Base-by-base conservation (phyloP, 2,888 invertebrate species). In the Taphrorychus bicolor region DNA sequence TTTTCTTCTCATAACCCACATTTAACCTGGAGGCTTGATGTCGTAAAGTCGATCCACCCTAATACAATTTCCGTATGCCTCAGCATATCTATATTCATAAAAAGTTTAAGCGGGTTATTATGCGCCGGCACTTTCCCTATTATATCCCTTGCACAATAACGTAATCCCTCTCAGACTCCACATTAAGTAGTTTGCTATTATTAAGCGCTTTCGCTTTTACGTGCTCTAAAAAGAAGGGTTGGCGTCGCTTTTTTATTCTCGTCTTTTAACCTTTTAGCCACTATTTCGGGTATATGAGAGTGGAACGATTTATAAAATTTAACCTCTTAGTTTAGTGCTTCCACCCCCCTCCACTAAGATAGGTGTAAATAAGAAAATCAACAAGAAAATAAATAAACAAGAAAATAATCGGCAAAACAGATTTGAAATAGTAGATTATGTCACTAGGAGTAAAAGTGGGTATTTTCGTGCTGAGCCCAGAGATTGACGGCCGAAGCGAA, bases 161-260 rank as follows among this genome's bases (percentile, higher is more conserved):
- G 63, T 41, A 57, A 57, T 58, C 57, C 57, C 63, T 49, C 62
- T 62, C 56, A 18, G 57, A 51, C 57, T 22, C 23, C 40, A 48
- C 52, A 52, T 62, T 56, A 65, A 67, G 67, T 62, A 60, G 57
- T 67, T 61, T 52, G 57, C 62, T 56, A 60, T 67, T 67, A 67
- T 67, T 67, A 60, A 61, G 62, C 45, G 67, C 45, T 67, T 62
- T 62, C 52, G 53, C 58, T 57, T 40, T 56, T 64, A 57, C 45
- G 52, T 51, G 18, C 52, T 57, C 17, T 40, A 41, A 64, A n/a
- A 51, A 56, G 52, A 48, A 45, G 17, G 40, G 24, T 16, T 22
- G 18, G 16, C n/a, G n/a, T 23, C 18, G 14, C 16, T 51, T 63
- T 62, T 63, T 56, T 62, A 42, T 56, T 53, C 61, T 11, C 18